Evolutionary conservation across 2,888 invertebrate genomes (phyloP), one percentile per base, ranked within the genome.

Genomic region (Apotomis turbidana): DNA sequence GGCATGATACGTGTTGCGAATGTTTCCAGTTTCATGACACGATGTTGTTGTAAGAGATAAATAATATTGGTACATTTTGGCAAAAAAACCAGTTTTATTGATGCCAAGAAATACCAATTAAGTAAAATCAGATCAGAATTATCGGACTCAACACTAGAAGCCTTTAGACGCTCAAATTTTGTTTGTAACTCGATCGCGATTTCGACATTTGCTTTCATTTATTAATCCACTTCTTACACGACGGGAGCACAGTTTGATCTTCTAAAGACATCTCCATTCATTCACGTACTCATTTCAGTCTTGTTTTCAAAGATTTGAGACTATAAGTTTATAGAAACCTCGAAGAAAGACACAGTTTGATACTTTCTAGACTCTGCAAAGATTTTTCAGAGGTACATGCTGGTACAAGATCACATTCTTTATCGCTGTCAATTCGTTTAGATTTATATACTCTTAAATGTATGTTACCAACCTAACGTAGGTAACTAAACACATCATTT

Each of bases 141-240:
- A 8, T n/a, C n/a, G 27, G 9, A 44, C 52, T 41, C 54, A 15
- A 66, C 44, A 55, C 46, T 5, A 66, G 15, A 44, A 6, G 12
- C 27, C 55, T 44, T 55, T 64, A 55, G 55, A 55, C 44, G 64
- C 44, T 55, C 55, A 64, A 55, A n/a, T 10, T 36, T 44, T n/a
- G 36, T 4, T 61, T 61, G 44, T 8, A 44, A 5, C 9, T 49
- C 49, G 49, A 49, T 4, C 6, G 36, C n/a, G 62, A 5, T 38
- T 5, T 51, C 9, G 49, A 36, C 10, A 12, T 12, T 8, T 9
- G 15, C 36, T 12, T 5, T 8, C 6, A 49, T 10, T 13, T n/a
- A 6, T 52, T 4, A 2, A 36, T 38, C n/a, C 51, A n/a, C 57
- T 49, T 3, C 4, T 36, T 49, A 6, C 10, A 10, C 9, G 49